Evolutionary conservation across 2,888 invertebrate species (phyloP).

Genomic region (Nymphalis urticae): DNA sequence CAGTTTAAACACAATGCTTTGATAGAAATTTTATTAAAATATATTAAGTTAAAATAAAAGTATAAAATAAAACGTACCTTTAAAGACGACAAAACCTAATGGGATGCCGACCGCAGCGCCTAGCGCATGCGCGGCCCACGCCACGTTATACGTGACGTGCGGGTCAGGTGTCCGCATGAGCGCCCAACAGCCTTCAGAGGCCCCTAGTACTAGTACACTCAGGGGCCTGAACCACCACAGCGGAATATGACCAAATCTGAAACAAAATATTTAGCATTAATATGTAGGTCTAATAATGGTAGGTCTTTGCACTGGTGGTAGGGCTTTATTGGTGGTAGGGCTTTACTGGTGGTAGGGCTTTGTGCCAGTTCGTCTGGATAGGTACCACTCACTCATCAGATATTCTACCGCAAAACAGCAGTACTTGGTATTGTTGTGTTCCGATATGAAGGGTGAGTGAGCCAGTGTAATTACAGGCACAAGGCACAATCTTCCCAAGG

Average conservation of each 20-base stretch:
- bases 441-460: no score
- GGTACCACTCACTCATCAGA: no score
- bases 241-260: conserved; percentile 69
- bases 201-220: conserved; percentile 83
- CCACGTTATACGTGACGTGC: conserved; percentile 63
- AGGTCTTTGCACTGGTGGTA: no score
- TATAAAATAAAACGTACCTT: conserved; percentile 48
- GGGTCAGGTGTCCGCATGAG: conserved; percentile 43
- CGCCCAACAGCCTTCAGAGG: conserved; percentile 82
- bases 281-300: not conserved
- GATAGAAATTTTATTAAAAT: no score
- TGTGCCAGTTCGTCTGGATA: no score
- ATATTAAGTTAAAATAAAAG: not conserved
- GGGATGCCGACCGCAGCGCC: conserved; percentile 86
- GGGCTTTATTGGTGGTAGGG: no score
- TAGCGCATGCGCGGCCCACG: conserved; percentile 87
- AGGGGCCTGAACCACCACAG: conserved; percentile 80
- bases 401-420: no score
- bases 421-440: no score
- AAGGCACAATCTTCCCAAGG: no score
- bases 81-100: conserved; percentile 82
- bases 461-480: no score
- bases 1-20: no score
- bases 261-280: not conserved
- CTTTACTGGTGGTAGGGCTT: no score